Evolutionary conservation across 2,797 vertebrate genomes (phyloP), one percentile per base, ranked within the genome.

Genomic region (Melanotaenia boesemani): DNA sequence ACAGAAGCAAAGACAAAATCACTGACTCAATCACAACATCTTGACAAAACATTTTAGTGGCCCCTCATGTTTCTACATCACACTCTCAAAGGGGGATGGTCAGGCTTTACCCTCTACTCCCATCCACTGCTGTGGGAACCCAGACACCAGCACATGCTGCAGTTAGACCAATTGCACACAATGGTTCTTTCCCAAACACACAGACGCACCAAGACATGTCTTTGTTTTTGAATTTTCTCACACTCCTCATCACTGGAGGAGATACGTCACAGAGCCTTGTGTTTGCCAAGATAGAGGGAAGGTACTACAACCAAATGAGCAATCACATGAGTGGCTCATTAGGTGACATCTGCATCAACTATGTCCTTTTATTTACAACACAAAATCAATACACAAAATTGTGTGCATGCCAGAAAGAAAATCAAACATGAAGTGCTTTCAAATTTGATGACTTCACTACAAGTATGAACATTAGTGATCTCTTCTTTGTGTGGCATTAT

Each of bases 201-300:
- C 79, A 88, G 52, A 87, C 75, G 70, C 79, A 84, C 79, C 32
- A 32, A 79, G 77, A 82, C 32, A 1, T 52, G 74, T 73, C 92
- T 94, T 95, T 95, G 93, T 94, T 88, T 83, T 41, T 16, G 44
- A 6, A 50, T 78, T 72, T 89, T 83, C 87, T 89, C 92, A 93
- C 84, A 92, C 86, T 88, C 76, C 76, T 82, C 57, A 72, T 77
- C 26, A 76, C 82, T 76, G 76, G 30, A 89, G 70, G 81, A 81
- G 72, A 70, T 64, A 70, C 70, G 72, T 81, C 81, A 86, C 69
- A 30, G 74, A 79, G 79, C 60, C 74, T 79, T 89, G 84, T 77
- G 74, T 54, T 15, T 26, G 70, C 55, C 60, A 72, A 46, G 52
- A 66, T 22, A 79, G 67, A 80, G 72, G 82, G 76, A 72, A 79